phyloP scores from a whole-genome alignment of 2,113 vertebrate species.

The Abramis brama region DNA sequence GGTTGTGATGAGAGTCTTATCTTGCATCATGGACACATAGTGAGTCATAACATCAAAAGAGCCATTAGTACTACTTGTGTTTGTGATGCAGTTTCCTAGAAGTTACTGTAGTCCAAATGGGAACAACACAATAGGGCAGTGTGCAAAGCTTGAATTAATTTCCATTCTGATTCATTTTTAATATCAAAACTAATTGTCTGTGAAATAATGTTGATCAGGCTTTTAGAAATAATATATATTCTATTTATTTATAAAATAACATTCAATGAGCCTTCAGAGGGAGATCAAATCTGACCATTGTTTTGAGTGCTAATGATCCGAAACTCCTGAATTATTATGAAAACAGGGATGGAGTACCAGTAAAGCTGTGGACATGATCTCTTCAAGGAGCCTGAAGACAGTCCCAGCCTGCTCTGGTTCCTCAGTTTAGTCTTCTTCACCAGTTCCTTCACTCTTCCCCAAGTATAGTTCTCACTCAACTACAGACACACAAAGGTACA shows the following conservation, averaged over 20 bases:
- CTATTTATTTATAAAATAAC: not conserved
- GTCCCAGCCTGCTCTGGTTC: conserved; percentile 77
- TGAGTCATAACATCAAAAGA: conserved; percentile 43
- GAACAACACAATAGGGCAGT: not conserved
- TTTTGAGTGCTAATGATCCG: conserved; percentile 25
- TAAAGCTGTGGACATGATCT: conserved; percentile 87
- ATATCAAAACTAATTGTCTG: not conserved
- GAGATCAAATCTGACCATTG: conserved; percentile 23
- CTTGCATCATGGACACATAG: conserved; percentile 32
- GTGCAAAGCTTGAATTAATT: not conserved
- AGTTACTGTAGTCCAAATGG: not conserved
- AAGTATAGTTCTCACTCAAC: conserved; percentile 76
- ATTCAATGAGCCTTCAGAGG: not conserved
- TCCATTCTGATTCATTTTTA: not conserved
- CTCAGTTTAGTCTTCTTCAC: conserved; percentile 77
- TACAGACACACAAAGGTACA: conserved; percentile 52
- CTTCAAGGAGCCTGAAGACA: conserved; percentile 78
- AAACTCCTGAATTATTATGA: not conserved
- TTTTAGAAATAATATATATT: conserved; percentile 24
- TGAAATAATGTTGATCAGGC: not conserved
- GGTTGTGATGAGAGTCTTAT: conserved; percentile 29
- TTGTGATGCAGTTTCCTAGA: conserved; percentile 23
- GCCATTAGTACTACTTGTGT: conserved; percentile 37
- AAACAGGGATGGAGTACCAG: conserved; percentile 68
- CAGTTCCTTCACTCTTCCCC: conserved; percentile 82